phyloP scores from a whole-genome alignment of 2,797 vertebrate species.

The Acanthis flammea region DNA sequence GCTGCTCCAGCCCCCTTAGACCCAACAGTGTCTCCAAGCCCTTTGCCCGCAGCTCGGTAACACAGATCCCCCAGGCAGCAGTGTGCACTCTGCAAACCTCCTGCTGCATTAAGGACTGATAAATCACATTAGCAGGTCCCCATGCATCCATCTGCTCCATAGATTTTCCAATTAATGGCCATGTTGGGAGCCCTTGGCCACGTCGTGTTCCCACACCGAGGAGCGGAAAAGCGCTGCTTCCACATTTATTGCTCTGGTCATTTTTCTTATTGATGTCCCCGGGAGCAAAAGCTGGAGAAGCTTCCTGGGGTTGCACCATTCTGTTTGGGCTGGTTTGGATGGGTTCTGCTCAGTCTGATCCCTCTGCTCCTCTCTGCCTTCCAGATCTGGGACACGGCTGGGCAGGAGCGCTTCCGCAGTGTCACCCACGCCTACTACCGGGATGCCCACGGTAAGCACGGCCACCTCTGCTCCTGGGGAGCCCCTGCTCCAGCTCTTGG shows the following conservation, averaged over 20 bases:
- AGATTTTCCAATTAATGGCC: not conserved
- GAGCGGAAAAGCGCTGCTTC: not conserved
- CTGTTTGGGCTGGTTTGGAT: not conserved
- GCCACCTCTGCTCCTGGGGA: not conserved
- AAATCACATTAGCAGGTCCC: not conserved
- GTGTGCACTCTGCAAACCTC: not conserved
- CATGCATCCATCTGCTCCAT: not conserved
- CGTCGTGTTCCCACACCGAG: rapidly evolving
- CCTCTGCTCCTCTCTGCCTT: slow-evolving; percentile 35
- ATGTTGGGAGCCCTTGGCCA: not conserved
- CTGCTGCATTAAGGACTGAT: not conserved
- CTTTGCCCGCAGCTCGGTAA: not conserved
- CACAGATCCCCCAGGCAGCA: not conserved
- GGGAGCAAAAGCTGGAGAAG: not conserved
- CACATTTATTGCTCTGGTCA: not conserved
- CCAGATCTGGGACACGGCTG: slow-evolving; percentile 98
- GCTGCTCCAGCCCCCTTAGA: not conserved
- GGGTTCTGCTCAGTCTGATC: not conserved
- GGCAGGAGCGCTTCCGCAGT: slow-evolving; percentile 96
- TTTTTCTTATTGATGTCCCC: not conserved
- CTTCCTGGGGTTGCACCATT: not conserved
- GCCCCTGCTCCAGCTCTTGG: too few species aligned
- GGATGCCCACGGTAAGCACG: slow-evolving; percentile 82
- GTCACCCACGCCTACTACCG: slow-evolving; percentile 97
- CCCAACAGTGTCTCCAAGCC: rapidly evolving